Evolutionary conservation across 2,797 vertebrate species (phyloP).

Genomic region (Amblyopsis hoosieri): DNA sequence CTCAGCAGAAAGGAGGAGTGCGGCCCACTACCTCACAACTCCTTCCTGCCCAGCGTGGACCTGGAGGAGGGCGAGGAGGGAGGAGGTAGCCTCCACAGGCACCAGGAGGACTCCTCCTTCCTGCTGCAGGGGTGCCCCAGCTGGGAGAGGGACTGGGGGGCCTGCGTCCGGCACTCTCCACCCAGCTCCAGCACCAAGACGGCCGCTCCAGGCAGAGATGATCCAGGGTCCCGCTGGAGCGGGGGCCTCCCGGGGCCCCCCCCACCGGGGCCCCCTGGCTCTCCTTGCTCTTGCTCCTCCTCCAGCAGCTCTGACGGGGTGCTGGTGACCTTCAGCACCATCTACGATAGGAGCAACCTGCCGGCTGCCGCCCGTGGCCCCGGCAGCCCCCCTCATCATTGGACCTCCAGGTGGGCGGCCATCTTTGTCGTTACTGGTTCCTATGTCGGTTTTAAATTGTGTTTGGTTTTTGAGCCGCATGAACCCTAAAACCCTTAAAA

Average conservation of each 20-base stretch:
- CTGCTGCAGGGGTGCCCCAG: constrained; percentile 72
- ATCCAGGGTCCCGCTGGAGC: constrained; percentile 68
- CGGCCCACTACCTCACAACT: constrained; percentile 78
- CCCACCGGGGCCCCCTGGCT: constrained; percentile 82
- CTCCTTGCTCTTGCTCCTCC: constrained; percentile 86
- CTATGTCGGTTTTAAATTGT: too few relatives aligned
- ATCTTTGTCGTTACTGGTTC: too few relatives aligned
- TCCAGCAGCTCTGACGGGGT: constrained; percentile 94
- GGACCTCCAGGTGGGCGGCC: constrained; percentile 76
- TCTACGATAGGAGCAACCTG: constrained; percentile 89
- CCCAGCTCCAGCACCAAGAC: constrained; percentile 43
- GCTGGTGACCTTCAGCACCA: constrained; percentile 92
- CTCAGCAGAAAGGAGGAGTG: constrained; percentile 39
- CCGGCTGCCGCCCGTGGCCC: constrained; percentile 77
- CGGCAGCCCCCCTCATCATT: constrained; percentile 69
- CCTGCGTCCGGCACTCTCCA: constrained; percentile 35
- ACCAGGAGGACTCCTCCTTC: constrained; percentile 75
- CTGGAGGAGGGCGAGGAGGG: constrained; percentile 83
- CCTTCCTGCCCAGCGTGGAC: constrained; percentile 81
- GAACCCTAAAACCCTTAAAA: too few relatives aligned
- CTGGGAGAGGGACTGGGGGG: constrained; percentile 75
- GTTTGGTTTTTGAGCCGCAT: too few relatives aligned
- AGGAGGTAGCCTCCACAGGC: constrained; percentile 72
- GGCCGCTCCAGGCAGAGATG: constrained; percentile 42
- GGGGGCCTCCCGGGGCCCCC: constrained; percentile 74